Evolutionary conservation across 2,888 invertebrate genomes (phyloP).

Genomic region (Octonoba sinensis): DNA sequence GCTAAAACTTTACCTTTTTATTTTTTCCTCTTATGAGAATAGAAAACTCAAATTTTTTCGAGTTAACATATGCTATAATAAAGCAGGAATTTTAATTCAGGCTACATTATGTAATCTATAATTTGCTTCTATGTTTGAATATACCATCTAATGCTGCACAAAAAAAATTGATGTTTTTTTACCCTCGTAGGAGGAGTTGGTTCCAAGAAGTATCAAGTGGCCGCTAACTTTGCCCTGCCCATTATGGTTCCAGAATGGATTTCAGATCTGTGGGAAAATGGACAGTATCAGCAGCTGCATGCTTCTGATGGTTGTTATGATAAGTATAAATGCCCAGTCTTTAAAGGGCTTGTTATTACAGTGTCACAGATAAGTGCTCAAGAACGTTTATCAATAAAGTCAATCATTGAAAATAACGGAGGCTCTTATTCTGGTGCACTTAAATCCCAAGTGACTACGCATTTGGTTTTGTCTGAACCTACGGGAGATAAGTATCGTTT

Average conservation of each 20-base stretch:
- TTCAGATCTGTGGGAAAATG: slow-evolving; percentile 82
- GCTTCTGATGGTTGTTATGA: slow-evolving; percentile 78
- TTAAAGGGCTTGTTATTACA: slow-evolving; percentile 83
- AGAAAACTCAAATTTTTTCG: too few relatives aligned
- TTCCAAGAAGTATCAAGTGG: slow-evolving; percentile 75
- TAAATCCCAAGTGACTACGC: slow-evolving; percentile 73
- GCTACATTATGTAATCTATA: too few relatives aligned
- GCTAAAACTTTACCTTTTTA: too few relatives aligned
- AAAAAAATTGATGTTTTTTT: neutral
- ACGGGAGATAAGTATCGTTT: slow-evolving; percentile 80
- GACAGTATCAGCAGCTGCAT: slow-evolving; percentile 76
- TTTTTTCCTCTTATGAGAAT: too few relatives aligned
- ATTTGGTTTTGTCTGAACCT: slow-evolving; percentile 74
- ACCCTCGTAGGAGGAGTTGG: slow-evolving; percentile 68
- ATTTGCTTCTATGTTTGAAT: too few relatives aligned
- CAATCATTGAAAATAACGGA: slow-evolving; percentile 81
- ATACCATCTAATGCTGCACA: too few relatives aligned
- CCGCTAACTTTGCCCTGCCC: slow-evolving; percentile 78
- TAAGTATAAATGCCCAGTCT: slow-evolving; percentile 78
- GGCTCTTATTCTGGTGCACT: slow-evolving; percentile 76
- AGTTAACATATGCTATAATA: too few relatives aligned
- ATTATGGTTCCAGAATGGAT: slow-evolving; percentile 87
- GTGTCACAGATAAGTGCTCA: slow-evolving; percentile 80
- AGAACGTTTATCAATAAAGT: slow-evolving; percentile 78
- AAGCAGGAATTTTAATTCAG: too few relatives aligned